Conservation (phyloP, 2,888 invertebrate genomes). For the Dicyrtoma fusca region DNA sequence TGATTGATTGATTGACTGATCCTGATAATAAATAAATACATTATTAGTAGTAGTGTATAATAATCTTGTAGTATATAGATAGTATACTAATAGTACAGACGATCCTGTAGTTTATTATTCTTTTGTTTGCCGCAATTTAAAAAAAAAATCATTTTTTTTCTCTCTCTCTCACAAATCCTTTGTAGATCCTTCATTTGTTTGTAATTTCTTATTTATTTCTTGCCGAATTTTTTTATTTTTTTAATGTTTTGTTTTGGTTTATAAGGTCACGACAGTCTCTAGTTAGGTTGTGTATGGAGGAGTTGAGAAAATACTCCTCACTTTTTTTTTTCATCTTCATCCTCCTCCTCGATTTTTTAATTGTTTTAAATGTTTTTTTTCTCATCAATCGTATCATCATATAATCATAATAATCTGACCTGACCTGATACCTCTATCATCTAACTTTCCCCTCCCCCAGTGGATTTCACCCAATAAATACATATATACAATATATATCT, state of each 20-base stretch:
- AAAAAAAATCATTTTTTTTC: too few relatives aligned
- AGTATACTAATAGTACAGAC: too few relatives aligned
- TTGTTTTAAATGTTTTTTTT: not conserved
- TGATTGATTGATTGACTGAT: too few relatives aligned
- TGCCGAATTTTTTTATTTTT: too few relatives aligned
- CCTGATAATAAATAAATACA: too few relatives aligned
- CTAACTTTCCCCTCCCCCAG: not conserved
- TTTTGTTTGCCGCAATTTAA: too few relatives aligned
- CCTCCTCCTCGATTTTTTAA: too few relatives aligned
- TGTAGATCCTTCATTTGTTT: conserved; percentile 3
- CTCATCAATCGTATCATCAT: not conserved
- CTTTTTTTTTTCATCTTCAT: conserved; percentile 1
- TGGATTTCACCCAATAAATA: conserved; percentile 3
- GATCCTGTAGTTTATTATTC: too few relatives aligned
- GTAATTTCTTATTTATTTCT: conserved; percentile 6
- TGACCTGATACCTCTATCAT: not conserved
- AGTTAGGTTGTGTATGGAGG: conserved; percentile 11
- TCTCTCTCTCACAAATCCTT: not conserved
- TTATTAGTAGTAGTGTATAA: too few relatives aligned
- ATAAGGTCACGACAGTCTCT: conserved; percentile 28
- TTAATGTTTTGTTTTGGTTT: too few relatives aligned
- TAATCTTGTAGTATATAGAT: too few relatives aligned
- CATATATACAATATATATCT: not conserved
- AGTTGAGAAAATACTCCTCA: too few relatives aligned
- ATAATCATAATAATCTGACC: not conserved